Percentiles rank a stretch among this genome's conserved stretches.
These are phyloP conservation scores for Lasioglossum albipes DNA, from an alignment of 1,140 invertebrate genomes.

Conservation along the genomic window DNA sequence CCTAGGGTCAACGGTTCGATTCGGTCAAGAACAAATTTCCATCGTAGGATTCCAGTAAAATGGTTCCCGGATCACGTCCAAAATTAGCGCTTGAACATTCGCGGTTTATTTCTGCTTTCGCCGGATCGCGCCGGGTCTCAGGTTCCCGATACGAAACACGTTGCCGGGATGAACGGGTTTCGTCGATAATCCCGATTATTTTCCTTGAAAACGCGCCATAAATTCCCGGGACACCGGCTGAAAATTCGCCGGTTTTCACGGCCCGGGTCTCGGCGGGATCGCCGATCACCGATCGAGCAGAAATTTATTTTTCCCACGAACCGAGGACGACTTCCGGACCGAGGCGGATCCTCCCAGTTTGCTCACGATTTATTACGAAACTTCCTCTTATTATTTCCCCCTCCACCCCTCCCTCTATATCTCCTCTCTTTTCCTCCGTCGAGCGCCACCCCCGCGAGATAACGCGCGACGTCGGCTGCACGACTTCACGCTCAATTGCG, in stretches of 20 bases:
- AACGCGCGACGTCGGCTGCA: conserved; percentile 1
- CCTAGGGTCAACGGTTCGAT: no score
- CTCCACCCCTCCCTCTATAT: background rate
- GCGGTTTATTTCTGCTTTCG: conserved; percentile 44
- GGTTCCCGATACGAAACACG: conserved; percentile 53
- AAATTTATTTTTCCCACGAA: conserved; percentile 53
- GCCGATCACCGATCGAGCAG: conserved; percentile 9
- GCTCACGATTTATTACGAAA: conserved; percentile 56
- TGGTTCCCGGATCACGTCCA: conserved; percentile 6
- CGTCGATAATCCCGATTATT: conserved; percentile 50
- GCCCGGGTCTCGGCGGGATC: background rate
- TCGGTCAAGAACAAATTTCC: no score
- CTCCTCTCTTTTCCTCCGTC: background rate
- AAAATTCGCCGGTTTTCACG: conserved; percentile 17
- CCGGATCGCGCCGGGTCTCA: background rate
- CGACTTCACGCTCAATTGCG: conserved; percentile 28
- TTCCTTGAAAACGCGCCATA: conserved; percentile 29
- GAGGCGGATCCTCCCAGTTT: conserved; percentile 11
- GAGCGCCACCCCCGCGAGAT: conserved; percentile 6
- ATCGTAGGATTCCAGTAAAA: no score
- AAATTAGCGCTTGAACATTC: background rate
- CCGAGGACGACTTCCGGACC: conserved; percentile 14
- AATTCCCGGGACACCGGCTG: conserved; percentile 14
- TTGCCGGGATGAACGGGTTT: conserved; percentile 25
- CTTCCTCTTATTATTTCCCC: conserved; percentile 58